Base-by-base conservation (phyloP, 1,140 invertebrate species). In the Magallana angulata region DNA sequence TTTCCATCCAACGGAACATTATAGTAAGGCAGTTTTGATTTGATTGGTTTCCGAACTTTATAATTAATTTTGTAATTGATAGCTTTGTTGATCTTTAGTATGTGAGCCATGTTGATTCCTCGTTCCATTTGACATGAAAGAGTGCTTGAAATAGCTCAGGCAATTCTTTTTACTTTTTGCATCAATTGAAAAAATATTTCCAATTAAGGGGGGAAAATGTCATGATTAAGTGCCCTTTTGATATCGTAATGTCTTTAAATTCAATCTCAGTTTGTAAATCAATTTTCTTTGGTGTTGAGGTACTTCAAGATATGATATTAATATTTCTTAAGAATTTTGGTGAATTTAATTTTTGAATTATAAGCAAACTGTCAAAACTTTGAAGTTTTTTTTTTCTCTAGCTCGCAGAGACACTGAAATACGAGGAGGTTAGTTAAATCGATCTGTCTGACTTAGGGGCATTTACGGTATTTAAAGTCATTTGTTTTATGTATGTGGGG, bases 61-160 rank as follows among this genome's bases (percentile, higher is more conserved):
- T 57, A 24, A 82, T 30, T 16, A 57, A 14, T 57, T 80, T 82
- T 82, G n/a, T 82, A 58, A 82, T 82, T 36, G 81, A 57, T 57
- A 57, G 57, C 14, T 4, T 57, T 58, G 56, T n/a, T 80, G 24
- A 64, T n/a, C 12, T 80, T 7, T 30, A 24, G 48, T 80, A 0
- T 64, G 7, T 56, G 14, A 14, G 76, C 14, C 60, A 16, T 64
- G 60, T 30, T 76, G 18, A 12, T 30, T 12, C 36, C 12, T 30
- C 68, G 24, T 76, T 76, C 36, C 18, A 76, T 76, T 76, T 76
- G 36, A 30, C 68, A 36, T 18, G 11, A 76, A 14, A 30, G 24
- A 36, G 68, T 24, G 36, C 12, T 12, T 4, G 12, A 76, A 3
- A 8, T 30, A 30, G 9, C 4, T 9, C 68, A 30, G 68, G 68